Percentiles rank a stretch among this genome's conserved stretches.
Conservation (phyloP, 1,140 invertebrate genomes). For the Proales similis region DNA sequence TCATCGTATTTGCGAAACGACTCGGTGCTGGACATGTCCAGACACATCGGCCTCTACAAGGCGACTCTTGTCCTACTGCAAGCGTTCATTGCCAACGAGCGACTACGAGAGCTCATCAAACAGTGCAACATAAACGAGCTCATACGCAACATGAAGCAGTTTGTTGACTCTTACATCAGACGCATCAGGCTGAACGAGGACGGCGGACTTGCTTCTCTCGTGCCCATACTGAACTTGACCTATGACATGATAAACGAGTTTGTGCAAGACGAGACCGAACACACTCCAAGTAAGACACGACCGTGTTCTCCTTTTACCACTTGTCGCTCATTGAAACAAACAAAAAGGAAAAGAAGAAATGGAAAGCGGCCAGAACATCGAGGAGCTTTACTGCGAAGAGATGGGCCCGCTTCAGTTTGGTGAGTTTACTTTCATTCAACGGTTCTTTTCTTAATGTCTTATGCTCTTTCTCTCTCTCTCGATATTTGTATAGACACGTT, state of each 20-base stretch:
- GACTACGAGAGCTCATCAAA: slow-evolving; percentile 63
- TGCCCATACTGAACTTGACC: slow-evolving; percentile 18
- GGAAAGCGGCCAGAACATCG: slow-evolving; percentile 41
- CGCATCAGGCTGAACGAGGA: slow-evolving; percentile 63
- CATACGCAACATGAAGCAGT: slow-evolving; percentile 74
- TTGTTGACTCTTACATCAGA: slow-evolving; percentile 80
- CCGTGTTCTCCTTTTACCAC: too few species aligned
- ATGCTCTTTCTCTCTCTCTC: slow-evolving; percentile 1
- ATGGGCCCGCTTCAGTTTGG: slow-evolving; percentile 83
- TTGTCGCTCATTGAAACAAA: too few species aligned
- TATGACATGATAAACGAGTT: slow-evolving; percentile 26
- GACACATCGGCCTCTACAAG: slow-evolving; percentile 81
- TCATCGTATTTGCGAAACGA: slow-evolving; percentile 86
- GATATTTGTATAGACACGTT: slow-evolving; percentile 64
- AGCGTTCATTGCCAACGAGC: slow-evolving; percentile 65
- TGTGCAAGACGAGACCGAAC: slow-evolving; percentile 21
- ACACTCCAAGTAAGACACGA: background rate
- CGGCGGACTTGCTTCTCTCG: slow-evolving; percentile 30
- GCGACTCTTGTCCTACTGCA: slow-evolving; percentile 71
- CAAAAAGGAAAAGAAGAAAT: too few species aligned
- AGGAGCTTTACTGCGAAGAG: slow-evolving; percentile 67
- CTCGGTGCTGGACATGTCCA: slow-evolving; percentile 86
- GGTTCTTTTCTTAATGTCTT: background rate
- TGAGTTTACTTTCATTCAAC: slow-evolving; percentile 49
- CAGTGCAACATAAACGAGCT: slow-evolving; percentile 57